Percentiles rank a stretch among this genome's conserved stretches.
phyloP scores from a whole-genome alignment of 2,888 invertebrate genomes.

The Agonum fuliginosum region DNA sequence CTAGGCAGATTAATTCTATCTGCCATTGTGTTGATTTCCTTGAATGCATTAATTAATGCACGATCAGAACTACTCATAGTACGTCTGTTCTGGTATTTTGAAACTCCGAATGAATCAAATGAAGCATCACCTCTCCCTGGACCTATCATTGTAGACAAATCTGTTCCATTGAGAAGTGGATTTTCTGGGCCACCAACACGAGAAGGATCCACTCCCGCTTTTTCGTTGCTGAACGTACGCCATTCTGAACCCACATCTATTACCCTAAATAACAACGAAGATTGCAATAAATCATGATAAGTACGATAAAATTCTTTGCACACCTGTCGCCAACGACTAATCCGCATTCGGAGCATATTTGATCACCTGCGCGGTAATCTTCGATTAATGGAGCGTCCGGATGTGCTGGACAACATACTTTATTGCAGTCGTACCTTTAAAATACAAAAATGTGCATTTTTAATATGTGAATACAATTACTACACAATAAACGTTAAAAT shows the following conservation, averaged over 20 bases:
- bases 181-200: constrained; percentile 99
- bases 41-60: constrained; percentile 95
- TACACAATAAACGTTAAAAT: neutral
- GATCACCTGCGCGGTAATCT: constrained; percentile 98
- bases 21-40: constrained; percentile 98
- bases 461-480: neutral
- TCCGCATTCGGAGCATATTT: constrained; percentile 99
- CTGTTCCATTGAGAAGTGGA: constrained; percentile 94
- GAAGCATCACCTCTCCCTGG: constrained; percentile 85
- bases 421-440: constrained; percentile 82
- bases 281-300: constrained; percentile 16
- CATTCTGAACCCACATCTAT: constrained; percentile 99
- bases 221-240: constrained; percentile 99
- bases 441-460: constrained; percentile 37
- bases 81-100: constrained; percentile 83
- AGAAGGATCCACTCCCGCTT: constrained; percentile 96
- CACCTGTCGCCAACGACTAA: constrained; percentile 98
- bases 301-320: constrained; percentile 63
- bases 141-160: constrained; percentile 97
- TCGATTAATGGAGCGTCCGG: constrained; percentile 97
- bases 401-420: constrained; percentile 93
- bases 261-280: constrained; percentile 79
- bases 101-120: constrained; percentile 89
- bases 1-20: constrained; percentile 97
- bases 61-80: constrained; percentile 96